Base-by-base conservation (phyloP, 1,140 invertebrate species). In the Drosophila teissieri region DNA sequence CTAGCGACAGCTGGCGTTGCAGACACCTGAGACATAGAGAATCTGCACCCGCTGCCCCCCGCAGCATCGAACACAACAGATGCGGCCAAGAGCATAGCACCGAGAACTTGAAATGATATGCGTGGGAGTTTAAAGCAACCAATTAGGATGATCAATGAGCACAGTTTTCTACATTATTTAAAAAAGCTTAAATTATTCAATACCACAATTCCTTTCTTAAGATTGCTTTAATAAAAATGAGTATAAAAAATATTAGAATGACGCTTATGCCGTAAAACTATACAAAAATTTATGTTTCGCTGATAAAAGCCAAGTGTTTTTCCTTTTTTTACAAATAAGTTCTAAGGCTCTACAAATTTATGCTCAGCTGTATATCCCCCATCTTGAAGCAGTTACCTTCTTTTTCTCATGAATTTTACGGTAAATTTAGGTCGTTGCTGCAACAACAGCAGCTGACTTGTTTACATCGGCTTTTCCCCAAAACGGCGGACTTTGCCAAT, bases 321-420 rank as follows among this genome's bases (percentile, higher is more conserved):
- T 22, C 22, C 22, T 22, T 22, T 2, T 22, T 3, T 22, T 4
- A 24, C 12, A 11, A 19, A 11, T 17, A 45, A 4, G 15, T 10
- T 19, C 1, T 11, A 2, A 4, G 8, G 12, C n/a, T 37, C 24
- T 61, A 14, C 51, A 11, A 27, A 3, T 31, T 22, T 22, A 15
- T 12, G 17, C 45, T 22, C 15, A n/a, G 39, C 46, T 60, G 39
- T 67, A 10, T 4, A 14, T 14, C 5, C n/a, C 17, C 61, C 2
- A 31, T n/a, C 27, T 36, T 37, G 7, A 24, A 36, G 24, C 40
- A 40, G 51, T 17, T 48, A 57, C 70, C 65, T 60, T 10, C 86
- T 81, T 88, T 88, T 88, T 89, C 83, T 82, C 83, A 88, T 80
- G 83, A 68, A 80, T 70, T 84, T 88, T 89, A 89, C 83, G 73